phyloP scores from a whole-genome alignment of 2,888 invertebrate species.

The Platycheirus rosarum region DNA sequence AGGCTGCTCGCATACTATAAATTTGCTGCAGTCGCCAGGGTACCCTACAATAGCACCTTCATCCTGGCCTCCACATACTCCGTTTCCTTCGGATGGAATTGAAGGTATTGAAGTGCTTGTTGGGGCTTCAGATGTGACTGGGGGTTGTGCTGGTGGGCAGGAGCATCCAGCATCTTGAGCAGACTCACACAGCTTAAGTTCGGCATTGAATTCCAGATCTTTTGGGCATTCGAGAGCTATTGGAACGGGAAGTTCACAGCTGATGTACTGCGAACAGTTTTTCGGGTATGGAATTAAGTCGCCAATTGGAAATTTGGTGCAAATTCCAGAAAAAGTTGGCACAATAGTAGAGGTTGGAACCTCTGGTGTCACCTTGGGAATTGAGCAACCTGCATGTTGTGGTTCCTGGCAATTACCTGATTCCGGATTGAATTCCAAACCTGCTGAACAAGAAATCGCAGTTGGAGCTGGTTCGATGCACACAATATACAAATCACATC shows the following conservation, averaged over 20 bases:
- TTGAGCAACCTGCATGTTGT: constrained; percentile 79
- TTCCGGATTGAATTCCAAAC: constrained; percentile 82
- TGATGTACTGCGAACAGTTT: constrained; percentile 77
- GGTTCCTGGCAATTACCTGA: constrained; percentile 75
- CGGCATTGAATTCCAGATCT: constrained; percentile 82
- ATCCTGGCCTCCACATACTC: constrained; percentile 63
- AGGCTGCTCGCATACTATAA: constrained; percentile 71
- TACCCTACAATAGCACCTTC: constrained; percentile 68
- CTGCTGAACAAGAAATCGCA: constrained; percentile 84
- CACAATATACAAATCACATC: constrained; percentile 77
- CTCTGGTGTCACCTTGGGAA: constrained; percentile 72
- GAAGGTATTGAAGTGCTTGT: constrained; percentile 45
- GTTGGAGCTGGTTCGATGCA: constrained; percentile 78
- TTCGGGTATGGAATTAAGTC: constrained; percentile 76
- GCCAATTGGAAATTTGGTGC: constrained; percentile 64
- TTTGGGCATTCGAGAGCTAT: constrained; percentile 84
- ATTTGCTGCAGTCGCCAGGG: constrained; percentile 75
- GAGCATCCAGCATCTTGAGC: constrained; percentile 78
- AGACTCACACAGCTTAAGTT: constrained; percentile 75
- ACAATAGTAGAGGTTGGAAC: constrained; percentile 1
- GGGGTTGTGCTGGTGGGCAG: constrained; percentile 77
- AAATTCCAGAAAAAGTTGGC: constrained; percentile 62
- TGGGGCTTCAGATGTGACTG: constrained; percentile 1
- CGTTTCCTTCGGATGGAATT: constrained; percentile 60
- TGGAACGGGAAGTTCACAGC: constrained; percentile 77